Evolutionary conservation across 2,113 vertebrate species (phyloP), one percentile per base, ranked within the genome.

Genomic region (Bagarius yarrelli): DNA sequence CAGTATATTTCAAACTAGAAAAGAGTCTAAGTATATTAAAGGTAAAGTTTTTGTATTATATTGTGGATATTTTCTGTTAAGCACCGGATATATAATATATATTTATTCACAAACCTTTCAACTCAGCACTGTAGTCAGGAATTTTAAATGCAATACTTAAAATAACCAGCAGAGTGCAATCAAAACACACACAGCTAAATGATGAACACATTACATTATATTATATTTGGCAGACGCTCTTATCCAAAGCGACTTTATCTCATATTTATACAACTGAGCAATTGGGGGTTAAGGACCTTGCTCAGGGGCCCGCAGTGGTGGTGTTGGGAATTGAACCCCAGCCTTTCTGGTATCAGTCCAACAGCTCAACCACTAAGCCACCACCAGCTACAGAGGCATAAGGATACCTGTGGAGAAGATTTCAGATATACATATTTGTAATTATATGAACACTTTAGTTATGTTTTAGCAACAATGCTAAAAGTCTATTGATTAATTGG

Each of bases 131-230:
- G 14, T 50, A 40, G 40, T 61, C 34, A 34, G 8, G 19, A 60
- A 8, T n/a, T 70, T 34, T 52, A 34, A 69, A n/a, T 60, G 74
- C 57, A 81, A 50, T 79, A 14, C 56, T 56, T 56, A 2, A 23
- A 50, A 61, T 1, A 64, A 40, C 79, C 83, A 81, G 56, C 25
- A 84, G 79, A 78, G 66, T 34, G 74, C 55, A 74, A 27, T 71
- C n/a, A 71, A 71, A 52, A 14, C 44, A 25, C 16, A 8, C 12
- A 44, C n/a, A 25, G 4, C 66, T 69, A 3, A 21, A n/a, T 44
- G 36, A 9, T 36, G 4, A 69, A 47, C 19, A 40, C 12, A n/a
- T n/a, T n/a, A n/a, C n/a, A n/a, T n/a, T n/a, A n/a, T n/a, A n/a
- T n/a, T n/a, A n/a, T n/a, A n/a, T n/a, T n/a, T n/a, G n/a, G n/a